phyloP scores from a whole-genome alignment of 2,888 invertebrate genomes.

The Rotaria socialis region DNA sequence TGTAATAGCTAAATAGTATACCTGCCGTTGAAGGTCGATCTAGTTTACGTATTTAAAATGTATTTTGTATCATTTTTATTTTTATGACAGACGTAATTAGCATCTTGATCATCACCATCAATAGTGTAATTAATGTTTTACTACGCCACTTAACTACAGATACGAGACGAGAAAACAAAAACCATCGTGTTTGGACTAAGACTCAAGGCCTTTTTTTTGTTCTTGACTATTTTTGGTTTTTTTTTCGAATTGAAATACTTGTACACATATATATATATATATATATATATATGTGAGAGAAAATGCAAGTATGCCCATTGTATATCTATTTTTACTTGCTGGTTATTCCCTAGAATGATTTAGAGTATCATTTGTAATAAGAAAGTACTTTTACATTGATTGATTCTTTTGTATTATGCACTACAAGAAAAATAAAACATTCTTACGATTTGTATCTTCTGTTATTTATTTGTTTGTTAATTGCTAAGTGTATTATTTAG shows the following conservation, averaged over 20 bases:
- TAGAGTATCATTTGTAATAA: too few relatives aligned
- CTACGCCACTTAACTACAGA: neutral
- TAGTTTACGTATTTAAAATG: neutral
- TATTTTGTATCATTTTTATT: neutral
- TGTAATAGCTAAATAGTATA: neutral
- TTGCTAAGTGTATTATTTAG: too few relatives aligned
- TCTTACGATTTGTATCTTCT: too few relatives aligned
- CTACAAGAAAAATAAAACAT: too few relatives aligned
- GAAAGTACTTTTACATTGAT: too few relatives aligned
- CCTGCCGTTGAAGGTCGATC: neutral
- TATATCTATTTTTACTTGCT: neutral
- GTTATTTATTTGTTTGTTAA: too few relatives aligned
- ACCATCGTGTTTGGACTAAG: neutral
- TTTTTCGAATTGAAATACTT: neutral
- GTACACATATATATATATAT: neutral
- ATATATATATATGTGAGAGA: too few relatives aligned
- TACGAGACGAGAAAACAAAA: neutral
- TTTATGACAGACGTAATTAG: neutral
- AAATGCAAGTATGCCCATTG: neutral
- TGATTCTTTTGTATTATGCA: too few relatives aligned
- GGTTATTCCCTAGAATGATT: too few relatives aligned
- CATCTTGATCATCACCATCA: neutral
- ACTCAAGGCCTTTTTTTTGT: neutral
- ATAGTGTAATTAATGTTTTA: neutral
- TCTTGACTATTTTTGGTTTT: neutral